Conservation (phyloP, 2,888 invertebrate genomes). For the Lapara coniferarum region DNA sequence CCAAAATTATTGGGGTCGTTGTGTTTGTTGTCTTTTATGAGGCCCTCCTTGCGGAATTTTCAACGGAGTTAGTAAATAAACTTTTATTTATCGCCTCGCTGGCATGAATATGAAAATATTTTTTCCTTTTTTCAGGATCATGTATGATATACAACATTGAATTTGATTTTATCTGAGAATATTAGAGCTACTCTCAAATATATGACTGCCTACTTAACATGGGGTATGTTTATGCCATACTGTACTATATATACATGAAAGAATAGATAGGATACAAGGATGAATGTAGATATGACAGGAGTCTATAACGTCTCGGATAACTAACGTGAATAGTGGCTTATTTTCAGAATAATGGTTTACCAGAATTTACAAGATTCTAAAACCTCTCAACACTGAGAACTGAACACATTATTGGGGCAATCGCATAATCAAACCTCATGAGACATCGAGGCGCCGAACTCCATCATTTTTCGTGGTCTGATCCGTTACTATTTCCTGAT, state of each 20-base stretch:
- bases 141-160: neutral
- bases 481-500: too few species aligned
- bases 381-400: too few species aligned
- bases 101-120: conserved; percentile 28
- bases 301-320: too few species aligned
- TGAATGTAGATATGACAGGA: too few species aligned
- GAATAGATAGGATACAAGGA: too few species aligned
- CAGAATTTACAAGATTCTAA: too few species aligned
- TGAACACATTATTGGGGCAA: too few species aligned
- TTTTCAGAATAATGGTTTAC: too few species aligned
- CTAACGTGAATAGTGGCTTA: too few species aligned
- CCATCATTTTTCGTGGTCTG: too few species aligned
- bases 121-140: conserved; percentile 4
- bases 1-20: conserved; percentile 25
- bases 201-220: neutral
- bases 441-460: too few species aligned
- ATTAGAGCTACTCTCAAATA: neutral
- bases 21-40: conserved; percentile 24
- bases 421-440: too few species aligned
- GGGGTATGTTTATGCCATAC: neutral
- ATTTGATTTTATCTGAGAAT: conserved; percentile 1
- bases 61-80: conserved; percentile 26
- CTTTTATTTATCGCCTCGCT: conserved; percentile 39
- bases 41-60: conserved; percentile 16
- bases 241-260: neutral